A percentile compares a stretch with the other conserved stretches of the same genome.
These are phyloP conservation scores for Pterocles orientalis DNA, from an alignment of 2,113 vertebrate species.

Conservation along the genomic window DNA sequence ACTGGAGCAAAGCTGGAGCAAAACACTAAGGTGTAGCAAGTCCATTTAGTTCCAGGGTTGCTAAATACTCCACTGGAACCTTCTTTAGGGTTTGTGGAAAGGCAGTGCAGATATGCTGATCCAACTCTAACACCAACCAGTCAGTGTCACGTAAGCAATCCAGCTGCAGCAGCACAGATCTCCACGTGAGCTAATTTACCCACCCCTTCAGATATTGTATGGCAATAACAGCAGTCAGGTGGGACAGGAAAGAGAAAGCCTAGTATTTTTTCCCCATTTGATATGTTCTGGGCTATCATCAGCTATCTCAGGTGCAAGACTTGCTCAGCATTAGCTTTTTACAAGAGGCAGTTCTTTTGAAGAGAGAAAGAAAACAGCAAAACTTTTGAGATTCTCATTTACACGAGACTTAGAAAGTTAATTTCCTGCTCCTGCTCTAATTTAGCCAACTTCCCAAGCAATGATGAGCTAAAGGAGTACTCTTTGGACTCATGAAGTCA, in stretches of 20 bases:
- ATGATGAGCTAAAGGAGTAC: background rate
- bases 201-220: background rate
- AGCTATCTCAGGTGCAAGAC: background rate
- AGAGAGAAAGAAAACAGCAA: background rate
- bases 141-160: background rate
- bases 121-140: background rate
- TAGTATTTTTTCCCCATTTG: background rate
- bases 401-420: background rate
- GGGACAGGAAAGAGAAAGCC: background rate
- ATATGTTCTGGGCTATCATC: background rate
- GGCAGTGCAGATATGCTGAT: background rate
- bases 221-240: background rate
- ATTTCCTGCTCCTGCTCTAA: background rate
- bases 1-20: background rate
- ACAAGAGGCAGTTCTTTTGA: background rate
- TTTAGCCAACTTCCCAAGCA: background rate
- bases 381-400: background rate
- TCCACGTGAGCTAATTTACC: background rate
- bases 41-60: background rate
- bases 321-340: background rate
- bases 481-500: background rate
- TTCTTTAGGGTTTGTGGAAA: background rate
- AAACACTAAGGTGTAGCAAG: background rate
- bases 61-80: background rate
- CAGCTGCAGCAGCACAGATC: background rate